Evolutionary conservation across 2,113 vertebrate species (phyloP).

Genomic region (Ploceus nigricollis): DNA sequence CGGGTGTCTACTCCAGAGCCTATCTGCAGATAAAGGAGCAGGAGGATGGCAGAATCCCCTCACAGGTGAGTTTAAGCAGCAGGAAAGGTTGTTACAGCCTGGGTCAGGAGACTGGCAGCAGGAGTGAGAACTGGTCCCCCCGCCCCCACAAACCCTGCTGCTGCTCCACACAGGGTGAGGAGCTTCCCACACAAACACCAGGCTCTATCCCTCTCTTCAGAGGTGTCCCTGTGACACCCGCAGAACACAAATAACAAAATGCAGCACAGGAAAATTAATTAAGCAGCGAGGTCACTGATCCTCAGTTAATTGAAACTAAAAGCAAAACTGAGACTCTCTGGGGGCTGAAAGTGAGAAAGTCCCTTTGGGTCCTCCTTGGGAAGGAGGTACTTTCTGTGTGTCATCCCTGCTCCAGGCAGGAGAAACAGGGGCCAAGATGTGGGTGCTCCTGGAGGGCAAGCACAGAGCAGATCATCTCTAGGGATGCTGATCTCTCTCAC

Average conservation of each 20-base stretch:
- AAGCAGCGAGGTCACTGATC: neutral
- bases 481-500: neutral
- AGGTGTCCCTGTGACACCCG: neutral
- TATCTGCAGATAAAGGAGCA: neutral
- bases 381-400: neutral
- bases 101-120: neutral
- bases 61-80: neutral
- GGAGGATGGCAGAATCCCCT: neutral
- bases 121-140: neutral
- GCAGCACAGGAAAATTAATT: neutral
- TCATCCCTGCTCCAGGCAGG: neutral
- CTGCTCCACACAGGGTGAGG: neutral
- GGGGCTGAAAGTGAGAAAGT: neutral
- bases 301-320: neutral
- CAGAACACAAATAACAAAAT: neutral
- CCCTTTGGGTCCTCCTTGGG: neutral
- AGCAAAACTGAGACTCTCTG: neutral
- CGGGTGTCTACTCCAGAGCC: neutral
- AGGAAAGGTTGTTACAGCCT: neutral
- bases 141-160: fast-evolving
- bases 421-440: neutral
- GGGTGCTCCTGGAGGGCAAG: fast-evolving
- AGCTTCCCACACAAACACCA: neutral
- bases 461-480: neutral
- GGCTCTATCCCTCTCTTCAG: too few relatives aligned